Conservation (phyloP, 2,888 invertebrate genomes). For the Cephonodes hylas region DNA sequence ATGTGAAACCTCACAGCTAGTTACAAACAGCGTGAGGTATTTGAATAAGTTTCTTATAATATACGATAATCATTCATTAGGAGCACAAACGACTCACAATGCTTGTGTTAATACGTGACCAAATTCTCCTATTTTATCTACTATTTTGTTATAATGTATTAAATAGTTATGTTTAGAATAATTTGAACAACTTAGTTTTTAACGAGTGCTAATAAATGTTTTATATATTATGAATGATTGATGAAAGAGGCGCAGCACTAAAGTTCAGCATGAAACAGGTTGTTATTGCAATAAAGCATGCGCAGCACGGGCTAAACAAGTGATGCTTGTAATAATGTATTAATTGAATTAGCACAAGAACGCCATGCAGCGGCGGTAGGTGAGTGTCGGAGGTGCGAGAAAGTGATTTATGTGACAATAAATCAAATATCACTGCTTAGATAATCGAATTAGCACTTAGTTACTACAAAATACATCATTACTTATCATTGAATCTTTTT, state of each 20-base stretch:
- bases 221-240: neutral
- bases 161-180: neutral
- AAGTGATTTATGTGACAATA: constrained; percentile 43
- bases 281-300: neutral
- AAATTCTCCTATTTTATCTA: neutral
- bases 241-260: neutral
- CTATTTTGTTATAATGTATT: neutral
- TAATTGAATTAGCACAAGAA: constrained; percentile 42
- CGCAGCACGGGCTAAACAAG: constrained; percentile 18
- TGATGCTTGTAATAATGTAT: constrained; percentile 34
- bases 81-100: neutral
- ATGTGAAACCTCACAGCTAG: neutral
- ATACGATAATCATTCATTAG: neutral
- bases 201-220: neutral
- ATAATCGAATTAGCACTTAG: constrained; percentile 30
- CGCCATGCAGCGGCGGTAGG: constrained; percentile 20
- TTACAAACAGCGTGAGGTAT: neutral
- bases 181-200: neutral
- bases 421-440: constrained; percentile 33
- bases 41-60: constrained; percentile 10
- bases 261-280: neutral
- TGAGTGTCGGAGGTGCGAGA: constrained; percentile 30
- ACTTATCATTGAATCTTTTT: constrained; percentile 14
- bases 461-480: constrained; percentile 22
- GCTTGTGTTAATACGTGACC: neutral